These are phyloP conservation scores for Onchidella celtica DNA, from an alignment of 2,888 invertebrate species.

Conservation along the genomic window DNA sequence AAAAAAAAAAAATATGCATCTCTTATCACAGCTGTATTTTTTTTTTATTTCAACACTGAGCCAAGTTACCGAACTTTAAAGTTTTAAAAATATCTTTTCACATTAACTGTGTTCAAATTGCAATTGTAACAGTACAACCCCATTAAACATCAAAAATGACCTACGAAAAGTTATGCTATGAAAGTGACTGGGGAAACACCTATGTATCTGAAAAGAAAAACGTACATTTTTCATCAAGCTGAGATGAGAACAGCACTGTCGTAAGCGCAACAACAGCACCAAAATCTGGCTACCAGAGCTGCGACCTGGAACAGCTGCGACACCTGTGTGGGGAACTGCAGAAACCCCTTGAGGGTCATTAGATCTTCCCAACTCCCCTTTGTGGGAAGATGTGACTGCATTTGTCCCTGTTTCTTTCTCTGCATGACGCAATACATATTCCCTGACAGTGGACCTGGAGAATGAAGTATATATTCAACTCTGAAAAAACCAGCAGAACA, in stretches of 20 bases:
- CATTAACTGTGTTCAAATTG: too few relatives aligned
- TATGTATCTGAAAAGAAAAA: too few relatives aligned
- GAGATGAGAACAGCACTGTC: conserved; percentile 95
- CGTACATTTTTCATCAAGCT: conserved; percentile 87
- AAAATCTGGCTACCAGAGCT: conserved; percentile 81
- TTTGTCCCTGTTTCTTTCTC: conserved; percentile 64
- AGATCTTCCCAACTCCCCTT: neutral
- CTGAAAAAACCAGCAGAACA: neutral
- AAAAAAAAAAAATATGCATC: too few relatives aligned
- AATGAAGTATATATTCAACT: too few relatives aligned
- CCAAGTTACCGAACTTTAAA: too few relatives aligned
- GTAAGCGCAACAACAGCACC: conserved; percentile 89
- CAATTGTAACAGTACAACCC: too few relatives aligned
- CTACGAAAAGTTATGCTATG: too few relatives aligned
- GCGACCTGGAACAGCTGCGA: neutral
- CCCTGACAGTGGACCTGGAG: conserved; percentile 74
- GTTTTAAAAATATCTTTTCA: too few relatives aligned
- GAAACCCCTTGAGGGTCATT: neutral
- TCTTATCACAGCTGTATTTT: too few relatives aligned
- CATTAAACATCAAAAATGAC: too few relatives aligned
- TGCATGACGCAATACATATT: conserved; percentile 76
- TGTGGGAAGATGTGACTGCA: neutral
- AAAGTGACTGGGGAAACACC: too few relatives aligned
- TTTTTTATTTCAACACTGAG: too few relatives aligned
- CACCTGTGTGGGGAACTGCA: conserved; percentile 9